phyloP scores from a whole-genome alignment of 1,140 invertebrate genomes.

The Drosophila serrata region DNA sequence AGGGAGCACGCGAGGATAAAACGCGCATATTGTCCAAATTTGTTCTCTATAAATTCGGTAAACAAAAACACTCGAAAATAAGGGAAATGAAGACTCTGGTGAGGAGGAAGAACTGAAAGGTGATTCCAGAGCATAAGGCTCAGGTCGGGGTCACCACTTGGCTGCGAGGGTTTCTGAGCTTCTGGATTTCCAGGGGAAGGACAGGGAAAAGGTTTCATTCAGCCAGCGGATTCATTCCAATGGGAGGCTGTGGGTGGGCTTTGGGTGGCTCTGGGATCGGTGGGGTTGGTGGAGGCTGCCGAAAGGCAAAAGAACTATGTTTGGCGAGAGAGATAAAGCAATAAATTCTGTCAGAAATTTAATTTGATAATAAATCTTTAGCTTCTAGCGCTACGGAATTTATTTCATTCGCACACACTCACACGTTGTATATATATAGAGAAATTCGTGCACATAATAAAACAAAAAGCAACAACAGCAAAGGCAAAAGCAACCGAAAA shows the following conservation, averaged over 20 bases:
- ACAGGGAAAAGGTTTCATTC: slow-evolving; percentile 16
- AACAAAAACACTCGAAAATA: slow-evolving; percentile 58
- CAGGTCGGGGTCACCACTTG: slow-evolving; percentile 60
- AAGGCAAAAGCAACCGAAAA: slow-evolving; percentile 29
- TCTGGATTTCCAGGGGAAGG: slow-evolving; percentile 4
- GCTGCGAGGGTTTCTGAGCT: slow-evolving; percentile 34
- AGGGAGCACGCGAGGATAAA: slow-evolving; percentile 72
- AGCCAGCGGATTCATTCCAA: slow-evolving; percentile 41
- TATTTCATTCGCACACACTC: slow-evolving; percentile 79
- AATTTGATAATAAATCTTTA: slow-evolving; percentile 86
- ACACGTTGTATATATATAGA: slow-evolving; percentile 70
- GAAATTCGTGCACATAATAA: slow-evolving; percentile 84
- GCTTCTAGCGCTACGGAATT: slow-evolving; percentile 85
- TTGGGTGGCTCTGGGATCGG: slow-evolving; percentile 27
- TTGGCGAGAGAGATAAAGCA: slow-evolving; percentile 85
- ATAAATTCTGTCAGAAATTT: slow-evolving; percentile 86
- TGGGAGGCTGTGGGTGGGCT: slow-evolving; percentile 51
- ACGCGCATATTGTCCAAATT: slow-evolving; percentile 83
- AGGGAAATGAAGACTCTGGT: slow-evolving; percentile 20
- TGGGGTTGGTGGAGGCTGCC: slow-evolving; percentile 60
- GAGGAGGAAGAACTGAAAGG: slow-evolving; percentile 9
- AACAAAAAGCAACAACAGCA: slow-evolving; percentile 72
- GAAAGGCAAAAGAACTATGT: slow-evolving; percentile 84
- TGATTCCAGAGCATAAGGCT: slow-evolving; percentile 32
- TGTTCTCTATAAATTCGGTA: slow-evolving; percentile 85